These are phyloP conservation scores for Agrochola lota DNA, from an alignment of 2,888 invertebrate species.

Conservation along the genomic window DNA sequence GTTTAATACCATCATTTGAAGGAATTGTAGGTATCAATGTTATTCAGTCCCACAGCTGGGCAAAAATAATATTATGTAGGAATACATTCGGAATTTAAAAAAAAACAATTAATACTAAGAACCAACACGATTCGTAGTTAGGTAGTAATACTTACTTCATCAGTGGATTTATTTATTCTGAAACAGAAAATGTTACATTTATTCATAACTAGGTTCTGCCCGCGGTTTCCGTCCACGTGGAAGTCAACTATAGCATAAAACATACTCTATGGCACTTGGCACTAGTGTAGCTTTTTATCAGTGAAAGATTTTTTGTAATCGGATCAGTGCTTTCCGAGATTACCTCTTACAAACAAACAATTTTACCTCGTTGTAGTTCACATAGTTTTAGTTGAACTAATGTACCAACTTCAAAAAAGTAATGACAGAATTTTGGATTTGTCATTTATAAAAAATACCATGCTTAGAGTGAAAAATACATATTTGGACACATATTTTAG, in stretches of 20 bases:
- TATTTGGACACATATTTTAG: neutral
- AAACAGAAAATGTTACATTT: constrained; percentile 3
- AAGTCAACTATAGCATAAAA: neutral
- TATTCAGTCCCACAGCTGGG: neutral
- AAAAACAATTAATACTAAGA: neutral
- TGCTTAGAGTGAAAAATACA: neutral
- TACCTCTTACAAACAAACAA: neutral
- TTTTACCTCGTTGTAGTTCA: neutral
- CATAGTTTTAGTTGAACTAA: neutral
- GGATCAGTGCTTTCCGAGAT: no score
- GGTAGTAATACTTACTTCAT: constrained; percentile 3
- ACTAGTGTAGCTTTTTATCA: no score
- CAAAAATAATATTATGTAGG: neutral
- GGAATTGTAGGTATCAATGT: neutral
- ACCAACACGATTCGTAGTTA: neutral
- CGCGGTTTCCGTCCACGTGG: neutral
- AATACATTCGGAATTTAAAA: neutral
- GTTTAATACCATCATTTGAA: neutral
- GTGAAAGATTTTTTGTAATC: no score
- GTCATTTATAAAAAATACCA: neutral
- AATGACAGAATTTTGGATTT: no score
- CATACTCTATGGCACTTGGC: neutral
- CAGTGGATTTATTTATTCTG: neutral
- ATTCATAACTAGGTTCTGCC: neutral
- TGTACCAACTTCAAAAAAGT: neutral